A percentile compares a stretch with the other conserved stretches of the same genome.
phyloP scores from a whole-genome alignment of 2,797 vertebrate species.

The Amblyopsis hoosieri region DNA sequence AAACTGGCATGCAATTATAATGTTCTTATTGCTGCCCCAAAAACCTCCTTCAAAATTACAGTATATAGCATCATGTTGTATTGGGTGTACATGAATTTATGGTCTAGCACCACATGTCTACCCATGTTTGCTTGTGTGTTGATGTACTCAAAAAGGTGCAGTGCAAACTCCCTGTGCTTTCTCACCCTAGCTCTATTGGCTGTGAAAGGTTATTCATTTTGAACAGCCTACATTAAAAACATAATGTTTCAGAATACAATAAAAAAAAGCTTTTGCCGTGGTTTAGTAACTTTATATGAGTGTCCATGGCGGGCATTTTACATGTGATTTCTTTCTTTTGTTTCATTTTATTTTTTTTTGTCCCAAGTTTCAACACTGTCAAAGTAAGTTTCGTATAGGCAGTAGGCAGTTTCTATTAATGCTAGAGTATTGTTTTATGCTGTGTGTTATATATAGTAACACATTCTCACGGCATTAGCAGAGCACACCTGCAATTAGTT shows the following conservation, averaged over 20 bases:
- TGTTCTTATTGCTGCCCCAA: constrained; percentile 39
- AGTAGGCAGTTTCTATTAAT: too few relatives aligned
- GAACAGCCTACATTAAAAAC: constrained; percentile 12
- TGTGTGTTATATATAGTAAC: constrained; percentile 7
- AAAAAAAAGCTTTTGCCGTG: too few relatives aligned
- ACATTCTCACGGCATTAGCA: constrained; percentile 25
- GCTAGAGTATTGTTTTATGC: not conserved
- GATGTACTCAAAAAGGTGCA: constrained; percentile 27
- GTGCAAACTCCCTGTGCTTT: constrained; percentile 6
- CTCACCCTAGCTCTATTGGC: not conserved
- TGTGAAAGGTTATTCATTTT: constrained; percentile 25
- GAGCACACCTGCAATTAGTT: constrained; percentile 69
- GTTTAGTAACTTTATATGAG: too few relatives aligned
- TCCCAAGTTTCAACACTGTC: too few relatives aligned
- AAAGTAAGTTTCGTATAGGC: too few relatives aligned
- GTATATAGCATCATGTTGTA: constrained; percentile 64
- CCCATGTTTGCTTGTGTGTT: constrained; percentile 21
- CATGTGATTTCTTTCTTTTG: too few relatives aligned
- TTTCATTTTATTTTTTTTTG: too few relatives aligned
- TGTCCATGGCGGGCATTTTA: too few relatives aligned
- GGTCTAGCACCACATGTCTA: constrained; percentile 48
- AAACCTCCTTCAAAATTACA: constrained; percentile 64
- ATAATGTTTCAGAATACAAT: too few relatives aligned
- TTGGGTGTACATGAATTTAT: constrained; percentile 54
- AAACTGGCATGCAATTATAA: constrained; percentile 64